A percentile compares a stretch with the other conserved stretches of the same genome.
Evolutionary conservation across 1,140 invertebrate species (phyloP).

Genomic region (Lordiphosa collinella): DNA sequence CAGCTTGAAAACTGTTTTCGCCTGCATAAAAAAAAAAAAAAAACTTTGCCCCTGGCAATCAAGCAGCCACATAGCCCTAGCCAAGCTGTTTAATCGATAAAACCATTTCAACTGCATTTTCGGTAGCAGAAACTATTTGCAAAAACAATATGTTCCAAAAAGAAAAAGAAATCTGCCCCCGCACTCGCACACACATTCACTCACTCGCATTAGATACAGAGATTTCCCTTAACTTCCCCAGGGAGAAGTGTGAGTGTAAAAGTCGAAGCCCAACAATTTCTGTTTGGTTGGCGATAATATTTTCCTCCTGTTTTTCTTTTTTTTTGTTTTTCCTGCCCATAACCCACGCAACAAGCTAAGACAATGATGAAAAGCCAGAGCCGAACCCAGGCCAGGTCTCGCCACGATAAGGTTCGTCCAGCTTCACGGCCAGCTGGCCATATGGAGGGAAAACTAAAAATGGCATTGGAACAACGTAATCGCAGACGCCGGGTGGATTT

Average conservation of each 20-base stretch:
- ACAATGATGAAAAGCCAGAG: constrained; percentile 12
- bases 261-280: constrained; percentile 12
- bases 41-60: constrained; percentile 9
- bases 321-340: constrained; percentile 4
- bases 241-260: constrained; percentile 29
- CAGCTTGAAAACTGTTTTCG: background rate
- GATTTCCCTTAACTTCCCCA: constrained; percentile 31
- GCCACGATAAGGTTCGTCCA: constrained; percentile 52
- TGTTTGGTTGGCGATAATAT: constrained; percentile 29
- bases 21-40: background rate
- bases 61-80: constrained; percentile 10
- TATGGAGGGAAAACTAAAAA: constrained; percentile 61
- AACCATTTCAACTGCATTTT: constrained; percentile 68
- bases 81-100: constrained; percentile 70
- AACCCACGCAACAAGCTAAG: constrained; percentile 24
- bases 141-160: constrained; percentile 48
- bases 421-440: constrained; percentile 42
- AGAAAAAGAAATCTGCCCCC: constrained; percentile 8
- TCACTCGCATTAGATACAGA: constrained; percentile 12
- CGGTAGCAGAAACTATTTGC: constrained; percentile 55
- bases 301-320: too few species aligned
- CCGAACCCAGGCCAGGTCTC: constrained; percentile 21
- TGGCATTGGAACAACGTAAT: constrained; percentile 73
- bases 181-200: constrained; percentile 11
- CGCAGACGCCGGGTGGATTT: constrained; percentile 64